Evolutionary conservation across 2,113 vertebrate genomes (phyloP).

Genomic region (Malurus alboscapulatus): DNA sequence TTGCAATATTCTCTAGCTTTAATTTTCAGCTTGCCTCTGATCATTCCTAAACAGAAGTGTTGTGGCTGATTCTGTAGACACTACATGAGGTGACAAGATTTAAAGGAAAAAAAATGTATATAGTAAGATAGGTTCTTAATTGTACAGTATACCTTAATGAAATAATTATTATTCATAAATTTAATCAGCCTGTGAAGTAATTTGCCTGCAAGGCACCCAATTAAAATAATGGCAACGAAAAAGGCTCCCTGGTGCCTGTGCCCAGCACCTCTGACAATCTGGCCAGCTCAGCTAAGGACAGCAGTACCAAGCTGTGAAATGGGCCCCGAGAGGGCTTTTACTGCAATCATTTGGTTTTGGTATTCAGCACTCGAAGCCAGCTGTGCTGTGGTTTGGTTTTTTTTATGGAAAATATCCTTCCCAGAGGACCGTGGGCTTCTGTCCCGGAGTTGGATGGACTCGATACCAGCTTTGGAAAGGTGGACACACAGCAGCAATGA

Average conservation of each 20-base stretch:
- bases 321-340: background rate
- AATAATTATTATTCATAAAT: slow-evolving; percentile 22
- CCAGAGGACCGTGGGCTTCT: background rate
- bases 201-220: background rate
- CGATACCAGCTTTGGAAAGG: background rate
- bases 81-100: background rate
- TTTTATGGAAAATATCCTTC: background rate
- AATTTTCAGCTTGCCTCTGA: background rate
- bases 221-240: background rate
- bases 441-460: background rate
- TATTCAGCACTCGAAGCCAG: background rate
- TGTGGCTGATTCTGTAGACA: background rate
- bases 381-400: background rate
- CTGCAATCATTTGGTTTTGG: background rate
- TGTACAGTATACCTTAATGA: background rate
- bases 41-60: background rate
- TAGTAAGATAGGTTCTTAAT: background rate
- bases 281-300: background rate
- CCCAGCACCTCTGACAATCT: background rate
- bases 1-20: background rate
- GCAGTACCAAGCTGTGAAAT: background rate
- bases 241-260: background rate
- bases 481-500: background rate
- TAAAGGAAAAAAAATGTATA: background rate
- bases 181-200: background rate